Percentiles rank a stretch among this genome's conserved stretches.
phyloP scores from a whole-genome alignment of 2,113 vertebrate species.

The Dendropsophus ebraccatus region DNA sequence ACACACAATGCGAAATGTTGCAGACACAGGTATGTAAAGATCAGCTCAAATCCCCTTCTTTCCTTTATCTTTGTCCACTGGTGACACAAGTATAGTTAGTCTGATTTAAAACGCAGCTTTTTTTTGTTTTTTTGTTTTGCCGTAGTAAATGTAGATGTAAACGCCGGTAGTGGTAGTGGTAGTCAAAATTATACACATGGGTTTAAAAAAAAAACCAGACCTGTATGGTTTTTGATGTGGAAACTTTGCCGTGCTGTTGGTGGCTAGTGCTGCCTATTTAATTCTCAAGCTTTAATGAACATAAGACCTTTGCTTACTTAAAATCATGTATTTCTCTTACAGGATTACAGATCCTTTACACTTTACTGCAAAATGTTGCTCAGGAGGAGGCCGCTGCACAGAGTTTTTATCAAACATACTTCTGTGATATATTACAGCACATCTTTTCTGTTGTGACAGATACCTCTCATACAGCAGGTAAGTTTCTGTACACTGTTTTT shows the following conservation, averaged over 20 bases:
- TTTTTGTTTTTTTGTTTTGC: too few relatives aligned
- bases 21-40: slow-evolving; percentile 87
- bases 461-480: slow-evolving; percentile 97
- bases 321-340: slow-evolving; percentile 35
- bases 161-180: too few relatives aligned
- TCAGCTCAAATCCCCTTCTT: too few relatives aligned
- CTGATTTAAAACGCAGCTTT: too few relatives aligned
- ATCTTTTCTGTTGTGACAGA: slow-evolving; percentile 99
- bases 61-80: too few relatives aligned
- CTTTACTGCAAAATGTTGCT: slow-evolving; percentile 94
- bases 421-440: slow-evolving; percentile 97
- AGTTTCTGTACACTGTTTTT: slow-evolving; percentile 11
- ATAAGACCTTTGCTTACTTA: neutral
- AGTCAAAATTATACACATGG: too few relatives aligned
- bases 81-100: too few relatives aligned
- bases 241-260: too few relatives aligned
- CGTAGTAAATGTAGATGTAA: too few relatives aligned
- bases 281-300: too few relatives aligned
- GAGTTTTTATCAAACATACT: slow-evolving; percentile 98
- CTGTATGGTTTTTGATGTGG: too few relatives aligned
- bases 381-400: slow-evolving; percentile 97
- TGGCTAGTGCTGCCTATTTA: neutral
- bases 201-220: too few relatives aligned
- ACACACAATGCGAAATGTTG: slow-evolving; percentile 99
- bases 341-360: slow-evolving; percentile 98